phyloP scores from a whole-genome alignment of 1,140 invertebrate species.

The Platyscapa corneri region DNA sequence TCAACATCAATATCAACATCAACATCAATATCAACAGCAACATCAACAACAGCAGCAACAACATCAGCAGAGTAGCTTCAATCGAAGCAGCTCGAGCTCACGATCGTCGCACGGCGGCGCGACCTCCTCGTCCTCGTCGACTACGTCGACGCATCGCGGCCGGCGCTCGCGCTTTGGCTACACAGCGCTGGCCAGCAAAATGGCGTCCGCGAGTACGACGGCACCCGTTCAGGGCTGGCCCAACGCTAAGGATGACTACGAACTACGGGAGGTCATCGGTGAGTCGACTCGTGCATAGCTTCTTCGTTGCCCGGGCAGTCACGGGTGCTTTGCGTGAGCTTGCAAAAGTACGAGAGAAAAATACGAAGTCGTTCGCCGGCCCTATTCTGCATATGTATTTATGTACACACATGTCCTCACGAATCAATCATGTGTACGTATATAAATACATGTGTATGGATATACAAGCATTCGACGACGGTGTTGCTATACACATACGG shows the following conservation, averaged over 20 bases:
- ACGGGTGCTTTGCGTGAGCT: neutral
- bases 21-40: conserved; percentile 16
- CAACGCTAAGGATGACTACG: conserved; percentile 94
- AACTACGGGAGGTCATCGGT: conserved; percentile 96
- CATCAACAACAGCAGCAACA: neutral
- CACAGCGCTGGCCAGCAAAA: conserved; percentile 81
- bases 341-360: too few relatives aligned
- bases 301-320: neutral
- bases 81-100: conserved; percentile 9
- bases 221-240: conserved; percentile 84
- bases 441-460: neutral
- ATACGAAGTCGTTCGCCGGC: neutral
- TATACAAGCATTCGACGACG: too few relatives aligned
- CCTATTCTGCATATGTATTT: neutral
- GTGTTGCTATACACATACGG: neutral
- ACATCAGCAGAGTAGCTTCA: conserved; percentile 17
- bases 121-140: conserved; percentile 31
- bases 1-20: neutral
- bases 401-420: neutral
- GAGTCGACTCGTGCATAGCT: conserved; percentile 62
- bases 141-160: conserved; percentile 5
- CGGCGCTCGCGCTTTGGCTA: conserved; percentile 43
- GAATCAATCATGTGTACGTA: too few relatives aligned
- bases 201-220: conserved; percentile 79
- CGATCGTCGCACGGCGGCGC: conserved; percentile 14